Conservation (phyloP, 2,888 invertebrate species). For the Portevinia maculata region DNA sequence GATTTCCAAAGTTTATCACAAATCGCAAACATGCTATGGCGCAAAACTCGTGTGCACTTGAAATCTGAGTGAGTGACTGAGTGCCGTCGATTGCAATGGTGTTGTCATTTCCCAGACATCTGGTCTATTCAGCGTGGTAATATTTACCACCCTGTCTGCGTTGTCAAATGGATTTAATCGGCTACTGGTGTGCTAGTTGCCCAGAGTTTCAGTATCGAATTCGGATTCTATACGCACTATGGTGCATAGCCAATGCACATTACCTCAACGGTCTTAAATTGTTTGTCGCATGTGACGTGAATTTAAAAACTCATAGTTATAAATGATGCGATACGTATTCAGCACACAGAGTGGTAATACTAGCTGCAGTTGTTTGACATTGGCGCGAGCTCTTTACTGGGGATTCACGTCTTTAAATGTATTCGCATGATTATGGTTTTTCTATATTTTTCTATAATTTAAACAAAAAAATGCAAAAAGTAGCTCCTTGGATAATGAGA, state of each 20-base stretch:
- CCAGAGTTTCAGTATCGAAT: too few species aligned
- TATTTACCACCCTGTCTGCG: conserved; percentile 7
- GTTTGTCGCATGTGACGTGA: conserved; percentile 69
- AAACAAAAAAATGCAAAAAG: too few species aligned
- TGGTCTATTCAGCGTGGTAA: conserved; percentile 44
- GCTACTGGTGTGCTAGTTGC: too few species aligned
- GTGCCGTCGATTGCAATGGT: conserved; percentile 64
- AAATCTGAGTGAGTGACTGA: conserved; percentile 68
- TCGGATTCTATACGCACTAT: conserved; percentile 59
- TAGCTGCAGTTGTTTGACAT: too few species aligned
- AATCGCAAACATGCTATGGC: conserved; percentile 6
- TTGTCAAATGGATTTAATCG: conserved; percentile 52
- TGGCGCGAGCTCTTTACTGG: too few species aligned
- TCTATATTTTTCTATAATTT: too few species aligned
- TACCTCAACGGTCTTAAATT: conserved; percentile 54
- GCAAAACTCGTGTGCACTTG: conserved; percentile 51
- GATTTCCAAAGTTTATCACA: conserved; percentile 43
- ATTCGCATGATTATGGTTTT: too few species aligned
- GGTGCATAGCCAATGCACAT: conserved; percentile 56
- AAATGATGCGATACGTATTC: conserved; percentile 55
- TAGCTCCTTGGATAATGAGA: too few species aligned
- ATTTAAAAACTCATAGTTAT: conserved; percentile 54
- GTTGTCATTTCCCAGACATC: conserved; percentile 48
- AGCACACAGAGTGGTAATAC: background rate
- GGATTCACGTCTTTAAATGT: too few species aligned